Evolutionary conservation across 2,797 vertebrate genomes (phyloP), one percentile per base, ranked within the genome.

Genomic region (Brachymystax lenok): DNA sequence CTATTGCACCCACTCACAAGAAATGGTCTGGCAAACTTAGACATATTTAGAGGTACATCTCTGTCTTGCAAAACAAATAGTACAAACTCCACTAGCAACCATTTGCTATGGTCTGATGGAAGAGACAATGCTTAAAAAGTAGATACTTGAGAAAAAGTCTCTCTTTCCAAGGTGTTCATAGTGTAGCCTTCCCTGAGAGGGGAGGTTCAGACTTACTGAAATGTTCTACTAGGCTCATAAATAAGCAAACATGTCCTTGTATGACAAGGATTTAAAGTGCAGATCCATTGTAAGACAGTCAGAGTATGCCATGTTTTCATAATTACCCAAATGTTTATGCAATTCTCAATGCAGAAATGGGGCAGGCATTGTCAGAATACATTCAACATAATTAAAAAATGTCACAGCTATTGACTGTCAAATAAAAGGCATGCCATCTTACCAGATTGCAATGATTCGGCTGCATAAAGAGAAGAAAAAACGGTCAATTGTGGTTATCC

Each of bases 381-480:
- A 68, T 33, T 73, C 27, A 19, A 56, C 24, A 56, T 27, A 56
- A 56, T 56, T 33, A 19, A 33, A 5, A 33, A 33, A 54, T 17
- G 16, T 52, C 7, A 56, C 17, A 63, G 19, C 52, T 33, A 4
- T 21, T 33, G 35, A 35, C 30, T 59, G 27, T 35, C 16, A 46
- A 74, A 74, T 33, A n/a, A 52, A 70, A 71, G 59, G 28, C 50
- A 73, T 63, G 66, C 40, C 21, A 52, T 70, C 77, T 79, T 75
- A 79, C 77, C 80, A 52, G 80, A 56, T 70, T 74, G 77, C 19
- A 71, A 82, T 52, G 77, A 71, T 21, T 82, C 77, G 14, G 74
- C 80, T 82, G 80, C 68, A 76, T 77, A 72, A 77, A 79, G 75
- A 56, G 69, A 67, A 76, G 59, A 1, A 78, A 14, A 27, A 61